A percentile compares a stretch with the other conserved stretches of the same genome.
Evolutionary conservation across 2,888 invertebrate species (phyloP).

Genomic region (Sisyra terminalis): DNA sequence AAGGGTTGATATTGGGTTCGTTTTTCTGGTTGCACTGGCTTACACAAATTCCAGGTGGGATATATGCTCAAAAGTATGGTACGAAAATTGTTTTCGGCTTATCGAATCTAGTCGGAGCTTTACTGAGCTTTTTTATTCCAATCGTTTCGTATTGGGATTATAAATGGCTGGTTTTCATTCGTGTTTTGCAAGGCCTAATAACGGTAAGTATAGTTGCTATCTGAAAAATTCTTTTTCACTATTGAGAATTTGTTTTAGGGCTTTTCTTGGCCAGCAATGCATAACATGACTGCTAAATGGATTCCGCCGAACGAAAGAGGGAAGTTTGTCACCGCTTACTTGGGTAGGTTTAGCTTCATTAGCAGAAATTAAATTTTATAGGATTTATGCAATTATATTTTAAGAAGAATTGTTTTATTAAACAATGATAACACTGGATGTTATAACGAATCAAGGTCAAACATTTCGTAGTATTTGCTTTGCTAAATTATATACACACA

Average conservation of each 20-base stretch:
- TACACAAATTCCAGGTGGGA: slow-evolving; percentile 55
- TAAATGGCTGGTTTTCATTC: slow-evolving; percentile 35
- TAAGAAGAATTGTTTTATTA: too few relatives aligned
- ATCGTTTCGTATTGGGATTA: slow-evolving; percentile 39
- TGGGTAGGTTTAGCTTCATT: slow-evolving; percentile 24
- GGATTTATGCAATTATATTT: too few relatives aligned
- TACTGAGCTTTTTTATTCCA: slow-evolving; percentile 49
- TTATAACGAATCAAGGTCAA: too few relatives aligned
- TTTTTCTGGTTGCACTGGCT: slow-evolving; percentile 61
- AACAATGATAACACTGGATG: too few relatives aligned
- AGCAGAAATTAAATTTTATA: too few relatives aligned
- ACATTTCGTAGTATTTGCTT: too few relatives aligned
- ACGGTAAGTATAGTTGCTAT: too few relatives aligned
- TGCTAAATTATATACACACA: too few relatives aligned
- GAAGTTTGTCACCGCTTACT: slow-evolving; percentile 45
- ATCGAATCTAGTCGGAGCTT: slow-evolving; percentile 42
- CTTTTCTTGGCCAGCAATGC: slow-evolving; percentile 60
- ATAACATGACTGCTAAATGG: slow-evolving; percentile 64
- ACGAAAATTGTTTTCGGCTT: slow-evolving; percentile 54
- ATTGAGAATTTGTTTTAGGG: slow-evolving; percentile 33
- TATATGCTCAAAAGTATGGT: slow-evolving; percentile 48
- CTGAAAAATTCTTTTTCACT: background rate
- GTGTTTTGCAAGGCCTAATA: slow-evolving; percentile 50
- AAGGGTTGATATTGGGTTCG: slow-evolving; percentile 43
- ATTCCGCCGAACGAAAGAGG: slow-evolving; percentile 67